Evolutionary conservation across 1,140 invertebrate species (phyloP), one percentile per base, ranked within the genome.

Genomic region (Nebria ingens): DNA sequence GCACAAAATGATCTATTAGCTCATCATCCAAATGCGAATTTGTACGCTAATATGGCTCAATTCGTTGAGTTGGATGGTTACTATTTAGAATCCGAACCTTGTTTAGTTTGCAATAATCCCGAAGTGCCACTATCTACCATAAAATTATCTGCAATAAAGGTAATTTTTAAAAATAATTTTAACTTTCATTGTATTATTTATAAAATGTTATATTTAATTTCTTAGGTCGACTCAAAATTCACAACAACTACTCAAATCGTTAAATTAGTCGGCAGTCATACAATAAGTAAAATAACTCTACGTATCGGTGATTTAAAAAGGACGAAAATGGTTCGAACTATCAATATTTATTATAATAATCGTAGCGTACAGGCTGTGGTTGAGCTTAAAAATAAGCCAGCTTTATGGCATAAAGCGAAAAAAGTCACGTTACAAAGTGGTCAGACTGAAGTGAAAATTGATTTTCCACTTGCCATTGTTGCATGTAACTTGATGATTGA

Each of bases 401-500:
- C 89, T 0, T 82, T 97, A 74, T 98, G 95, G 95, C 92, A 97
- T 68, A 95, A 94, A 68, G 95, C 94, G 0, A 94, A 95, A 64
- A 91, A 89, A 64, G 87, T 97, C 0, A 85, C 81, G 4, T 71
- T 98, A 12, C 84, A 89, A 50, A 86, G 91, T 4, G 91, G 89
- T 0, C 95, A 98, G 71, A 93, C 92, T 0, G 95, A 98, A 71
- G 85, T 96, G 0, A 95, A 97, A 73, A 90, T 97, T 53, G 92
- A 96, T 69, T 94, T 99, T 65, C 91, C 93, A 0, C 74, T 98
- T 21, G 95, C 96, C 0, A 97, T 98, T 42, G 89, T 96, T 0
- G 95, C 95, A 0, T 98, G 94, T 65, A 98, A 98, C 73, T 74
- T 99, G n/a, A 98, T 98, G 92, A 91, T 99, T 66, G 95, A 99